Percentiles rank a stretch among this genome's conserved stretches.
These are phyloP conservation scores for Passer montanus DNA, from an alignment of 2,113 vertebrate species.

Conservation along the genomic window DNA sequence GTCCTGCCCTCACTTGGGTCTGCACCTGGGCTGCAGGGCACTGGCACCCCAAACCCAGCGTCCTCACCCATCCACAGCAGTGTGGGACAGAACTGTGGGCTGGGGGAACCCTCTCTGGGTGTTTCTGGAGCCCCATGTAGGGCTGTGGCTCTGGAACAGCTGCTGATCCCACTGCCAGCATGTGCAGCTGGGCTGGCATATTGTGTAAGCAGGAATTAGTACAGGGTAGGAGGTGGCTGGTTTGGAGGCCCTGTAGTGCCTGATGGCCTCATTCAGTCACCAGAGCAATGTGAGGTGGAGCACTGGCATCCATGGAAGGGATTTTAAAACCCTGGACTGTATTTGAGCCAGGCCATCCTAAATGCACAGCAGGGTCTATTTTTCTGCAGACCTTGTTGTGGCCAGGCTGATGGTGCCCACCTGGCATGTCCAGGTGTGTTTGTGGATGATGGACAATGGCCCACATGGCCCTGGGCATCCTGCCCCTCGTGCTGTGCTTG, in stretches of 20 bases:
- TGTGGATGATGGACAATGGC: rapidly evolving
- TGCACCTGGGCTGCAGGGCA: background rate
- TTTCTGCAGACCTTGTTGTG: rapidly evolving
- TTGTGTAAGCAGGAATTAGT: background rate
- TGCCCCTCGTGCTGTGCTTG: rapidly evolving
- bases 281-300: rapidly evolving
- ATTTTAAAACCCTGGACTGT: background rate
- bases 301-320: background rate
- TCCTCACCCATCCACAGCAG: background rate
- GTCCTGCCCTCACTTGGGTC: background rate
- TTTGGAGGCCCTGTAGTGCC: background rate
- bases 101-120: no score
- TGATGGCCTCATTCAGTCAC: background rate
- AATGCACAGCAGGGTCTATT: background rate
- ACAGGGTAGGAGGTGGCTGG: rapidly evolving
- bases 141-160: rapidly evolving
- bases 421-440: background rate
- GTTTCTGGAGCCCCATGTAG: rapidly evolving
- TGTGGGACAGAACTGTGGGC: background rate
- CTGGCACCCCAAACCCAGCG: background rate
- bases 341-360: background rate
- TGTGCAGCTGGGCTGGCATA: background rate
- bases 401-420: background rate
- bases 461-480: rapidly evolving
- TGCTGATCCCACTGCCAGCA: rapidly evolving